Conservation (phyloP, 2,113 vertebrate species). For the Callaeas wilsoni region DNA sequence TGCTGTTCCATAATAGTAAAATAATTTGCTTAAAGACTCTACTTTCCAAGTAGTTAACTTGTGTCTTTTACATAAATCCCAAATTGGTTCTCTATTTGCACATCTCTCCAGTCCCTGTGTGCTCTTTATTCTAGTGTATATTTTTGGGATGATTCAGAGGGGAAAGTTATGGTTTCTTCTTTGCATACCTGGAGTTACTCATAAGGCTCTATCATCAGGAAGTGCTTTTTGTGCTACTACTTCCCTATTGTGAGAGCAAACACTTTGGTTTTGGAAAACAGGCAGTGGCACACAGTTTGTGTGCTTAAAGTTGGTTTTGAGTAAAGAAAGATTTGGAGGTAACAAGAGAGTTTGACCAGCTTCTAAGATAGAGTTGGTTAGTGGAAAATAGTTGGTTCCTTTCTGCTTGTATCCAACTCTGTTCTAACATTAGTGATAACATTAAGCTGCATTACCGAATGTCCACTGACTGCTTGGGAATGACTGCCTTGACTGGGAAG, state of each 20-base stretch:
- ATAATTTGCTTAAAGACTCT: neutral
- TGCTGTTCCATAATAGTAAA: neutral
- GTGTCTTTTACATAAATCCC: neutral
- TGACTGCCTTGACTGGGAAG: neutral
- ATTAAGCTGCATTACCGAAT: neutral
- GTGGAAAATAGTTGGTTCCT: neutral
- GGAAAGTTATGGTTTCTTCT: neutral
- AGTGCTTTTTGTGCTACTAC: neutral
- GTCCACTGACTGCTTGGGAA: neutral
- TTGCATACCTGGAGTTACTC: neutral
- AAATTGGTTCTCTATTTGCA: neutral
- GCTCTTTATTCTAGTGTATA: neutral
- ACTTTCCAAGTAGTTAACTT: neutral
- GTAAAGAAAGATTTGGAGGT: neutral
- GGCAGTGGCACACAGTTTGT: neutral
- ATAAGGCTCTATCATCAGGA: neutral
- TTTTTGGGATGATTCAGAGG: neutral
- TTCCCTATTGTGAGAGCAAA: neutral
- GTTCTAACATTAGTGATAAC: accelerated
- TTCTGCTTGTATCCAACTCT: neutral
- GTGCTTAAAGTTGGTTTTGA: neutral
- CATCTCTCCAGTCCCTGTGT: neutral
- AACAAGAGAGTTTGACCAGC: neutral
- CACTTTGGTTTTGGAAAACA: neutral
- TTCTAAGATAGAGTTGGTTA: neutral